These are phyloP conservation scores for Psix sp. DNA, from an alignment of 1,140 invertebrate genomes.

Conservation along the genomic window DNA sequence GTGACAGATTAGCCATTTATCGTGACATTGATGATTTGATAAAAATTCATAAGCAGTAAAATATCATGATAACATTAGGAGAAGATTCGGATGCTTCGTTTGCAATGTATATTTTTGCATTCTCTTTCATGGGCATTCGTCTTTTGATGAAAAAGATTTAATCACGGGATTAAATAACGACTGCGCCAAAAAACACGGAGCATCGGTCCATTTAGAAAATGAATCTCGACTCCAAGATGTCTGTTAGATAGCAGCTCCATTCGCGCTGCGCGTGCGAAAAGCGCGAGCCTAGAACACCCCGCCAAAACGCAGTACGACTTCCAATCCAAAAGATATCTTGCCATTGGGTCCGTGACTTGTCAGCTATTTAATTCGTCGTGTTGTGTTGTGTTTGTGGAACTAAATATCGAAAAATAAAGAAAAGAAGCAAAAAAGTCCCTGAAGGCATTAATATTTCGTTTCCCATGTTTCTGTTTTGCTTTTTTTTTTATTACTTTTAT, in stretches of 20 bases:
- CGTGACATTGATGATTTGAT: slow-evolving; percentile 24
- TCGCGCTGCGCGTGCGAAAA: slow-evolving; percentile 53
- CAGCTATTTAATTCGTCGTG: slow-evolving; percentile 46
- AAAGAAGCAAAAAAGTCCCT: slow-evolving; percentile 14
- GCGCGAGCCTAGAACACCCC: slow-evolving; percentile 34
- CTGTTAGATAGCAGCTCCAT: slow-evolving; percentile 49
- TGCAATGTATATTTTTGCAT: slow-evolving; percentile 42
- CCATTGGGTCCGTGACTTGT: slow-evolving; percentile 44
- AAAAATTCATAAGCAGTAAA: slow-evolving; percentile 36
- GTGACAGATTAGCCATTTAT: slow-evolving; percentile 8
- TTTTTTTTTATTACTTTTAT: slow-evolving; percentile 1
- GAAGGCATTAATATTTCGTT: slow-evolving; percentile 33
- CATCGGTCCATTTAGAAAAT: slow-evolving; percentile 63
- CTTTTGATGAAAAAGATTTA: slow-evolving; percentile 61
- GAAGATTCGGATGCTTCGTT: slow-evolving; percentile 33
- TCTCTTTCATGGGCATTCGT: slow-evolving; percentile 52
- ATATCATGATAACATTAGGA: slow-evolving; percentile 16
- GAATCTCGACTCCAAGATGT: slow-evolving; percentile 57
- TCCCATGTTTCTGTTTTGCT: slow-evolving; percentile 5
- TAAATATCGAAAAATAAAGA: slow-evolving; percentile 41
- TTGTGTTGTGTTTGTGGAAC: slow-evolving; percentile 48
- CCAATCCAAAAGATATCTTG: slow-evolving; percentile 50
- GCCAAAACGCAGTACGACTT: slow-evolving; percentile 40
- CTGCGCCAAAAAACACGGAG: slow-evolving; percentile 50
- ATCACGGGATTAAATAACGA: slow-evolving; percentile 60